Evolutionary conservation across 2,113 vertebrate genomes (phyloP), one percentile per base, ranked within the genome.

Genomic region (Dermatemys mawii): DNA sequence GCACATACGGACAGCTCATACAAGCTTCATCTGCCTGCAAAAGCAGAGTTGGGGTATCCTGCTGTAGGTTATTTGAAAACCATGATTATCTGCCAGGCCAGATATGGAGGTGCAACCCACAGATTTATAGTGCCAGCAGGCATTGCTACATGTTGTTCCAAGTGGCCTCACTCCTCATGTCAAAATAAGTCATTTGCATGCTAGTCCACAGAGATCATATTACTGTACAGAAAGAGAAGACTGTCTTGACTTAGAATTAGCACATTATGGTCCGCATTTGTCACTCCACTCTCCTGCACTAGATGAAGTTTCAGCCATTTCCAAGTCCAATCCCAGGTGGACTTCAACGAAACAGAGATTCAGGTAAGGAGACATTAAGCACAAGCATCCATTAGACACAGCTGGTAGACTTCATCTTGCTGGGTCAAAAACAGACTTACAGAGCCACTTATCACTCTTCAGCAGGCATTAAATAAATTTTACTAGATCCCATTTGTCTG

Each of bases 11-110:
- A 24, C 53, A 41, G 75, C 1, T 35, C 51, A 60, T 46, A 29
- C 0, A 27, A 54, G 8, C 50, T 78, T 35, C 6, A 0, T 11
- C 21, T 22, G 10, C 21, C 10, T 46, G 49, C 1, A 1, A 2
- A 86, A 14, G 3, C 12, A 63, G 6, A 46, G 55, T 27, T n/a
- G 86, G 7, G 81, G 17, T 41, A 19, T 17, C 38, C 10, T 12
- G 19, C 3, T 38, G 55, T 21, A 70, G 32, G 22, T 14, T 46
- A 91, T 22, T 1, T 49, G 12, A 90, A 89, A 83, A 86, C 1
- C 0, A 44, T 80, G 32, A 13, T 38, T 83, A 88, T 84, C 76
- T 91, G 49, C 1, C 46, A 26, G 41, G 3, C 60, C 35, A 67
- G 57, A 60, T 2, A 11, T 51, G 24, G 7, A 89, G 48, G 44